Percentiles rank a stretch among this genome's conserved stretches.
Conservation (phyloP, 1,140 invertebrate genomes). For the Cotesia glomerata region DNA sequence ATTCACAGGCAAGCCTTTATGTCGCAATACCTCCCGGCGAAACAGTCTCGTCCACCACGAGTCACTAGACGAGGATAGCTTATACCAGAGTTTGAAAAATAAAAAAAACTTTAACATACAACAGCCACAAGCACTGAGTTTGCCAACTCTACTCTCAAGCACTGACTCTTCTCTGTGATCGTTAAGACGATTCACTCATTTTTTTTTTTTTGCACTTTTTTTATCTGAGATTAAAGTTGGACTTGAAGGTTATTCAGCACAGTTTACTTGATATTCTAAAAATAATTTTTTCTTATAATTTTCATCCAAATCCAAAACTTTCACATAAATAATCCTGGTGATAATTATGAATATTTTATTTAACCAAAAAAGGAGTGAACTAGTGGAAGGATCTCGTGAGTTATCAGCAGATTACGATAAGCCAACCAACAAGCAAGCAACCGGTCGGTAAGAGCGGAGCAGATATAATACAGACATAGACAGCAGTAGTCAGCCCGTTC, state of each 20-base stretch:
- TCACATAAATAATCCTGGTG: no score
- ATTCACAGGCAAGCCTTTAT: conserved; percentile 18
- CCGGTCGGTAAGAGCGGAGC: conserved; percentile 18
- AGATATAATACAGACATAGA: neutral
- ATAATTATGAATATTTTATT: no score
- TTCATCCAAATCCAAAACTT: neutral
- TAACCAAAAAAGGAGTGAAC: neutral
- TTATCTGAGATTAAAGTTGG: neutral
- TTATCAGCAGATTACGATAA: conserved; percentile 20
- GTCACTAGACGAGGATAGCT: neutral
- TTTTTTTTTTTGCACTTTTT: neutral
- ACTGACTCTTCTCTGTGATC: neutral
- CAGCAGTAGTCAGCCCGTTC: neutral
- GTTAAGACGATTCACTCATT: neutral
- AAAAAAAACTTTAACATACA: neutral
- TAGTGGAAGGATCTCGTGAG: conserved; percentile 5
- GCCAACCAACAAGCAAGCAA: conserved; percentile 1
- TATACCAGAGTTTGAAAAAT: neutral
- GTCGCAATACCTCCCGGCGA: conserved; percentile 6
- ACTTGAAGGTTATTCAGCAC: neutral
- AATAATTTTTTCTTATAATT: neutral
- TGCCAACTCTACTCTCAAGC: conserved; percentile 5
- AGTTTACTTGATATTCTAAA: neutral
- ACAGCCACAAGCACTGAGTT: neutral
- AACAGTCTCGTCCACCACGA: neutral